Evolutionary conservation across 2,888 invertebrate species (phyloP).

Genomic region (Eilema caniola): DNA sequence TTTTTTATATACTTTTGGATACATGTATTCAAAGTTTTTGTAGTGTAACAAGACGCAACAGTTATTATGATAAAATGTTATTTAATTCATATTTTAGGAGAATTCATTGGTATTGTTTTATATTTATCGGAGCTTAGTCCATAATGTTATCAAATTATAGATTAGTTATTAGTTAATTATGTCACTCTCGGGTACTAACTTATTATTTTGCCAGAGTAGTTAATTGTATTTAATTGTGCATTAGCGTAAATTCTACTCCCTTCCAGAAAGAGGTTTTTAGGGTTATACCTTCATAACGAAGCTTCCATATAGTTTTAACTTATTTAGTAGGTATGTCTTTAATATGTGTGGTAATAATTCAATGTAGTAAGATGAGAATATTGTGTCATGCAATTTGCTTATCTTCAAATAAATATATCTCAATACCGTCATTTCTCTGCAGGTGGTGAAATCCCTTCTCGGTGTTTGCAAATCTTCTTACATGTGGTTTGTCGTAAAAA

Average conservation of each 20-base stretch:
- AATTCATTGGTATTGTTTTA: background rate
- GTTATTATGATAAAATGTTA: too few species aligned
- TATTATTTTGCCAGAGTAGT: too few species aligned
- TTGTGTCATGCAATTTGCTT: constrained; percentile 48
- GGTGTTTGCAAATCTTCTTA: constrained; percentile 71
- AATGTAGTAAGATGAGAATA: constrained; percentile 49
- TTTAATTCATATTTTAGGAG: too few species aligned
- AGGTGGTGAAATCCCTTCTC: constrained; percentile 65
- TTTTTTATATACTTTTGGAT: constrained; percentile 36
- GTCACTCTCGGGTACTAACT: too few species aligned
- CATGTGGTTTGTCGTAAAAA: constrained; percentile 76
- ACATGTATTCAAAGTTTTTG: background rate
- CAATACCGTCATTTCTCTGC: constrained; percentile 64
- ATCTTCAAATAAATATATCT: constrained; percentile 58
- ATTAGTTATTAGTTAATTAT: too few species aligned
- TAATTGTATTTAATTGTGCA: too few species aligned
- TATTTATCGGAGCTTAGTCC: too few species aligned
- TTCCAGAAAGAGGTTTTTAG: too few species aligned
- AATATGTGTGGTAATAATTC: constrained; percentile 23
- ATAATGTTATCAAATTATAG: too few species aligned
- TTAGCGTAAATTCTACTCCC: too few species aligned
- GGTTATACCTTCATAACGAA: too few species aligned
- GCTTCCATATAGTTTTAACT: background rate
- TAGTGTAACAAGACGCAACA: background rate
- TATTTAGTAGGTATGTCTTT: background rate